Percentiles rank a stretch among this genome's conserved stretches.
phyloP scores from a whole-genome alignment of 2,113 vertebrate genomes.

The Miniopterus natalensis region DNA sequence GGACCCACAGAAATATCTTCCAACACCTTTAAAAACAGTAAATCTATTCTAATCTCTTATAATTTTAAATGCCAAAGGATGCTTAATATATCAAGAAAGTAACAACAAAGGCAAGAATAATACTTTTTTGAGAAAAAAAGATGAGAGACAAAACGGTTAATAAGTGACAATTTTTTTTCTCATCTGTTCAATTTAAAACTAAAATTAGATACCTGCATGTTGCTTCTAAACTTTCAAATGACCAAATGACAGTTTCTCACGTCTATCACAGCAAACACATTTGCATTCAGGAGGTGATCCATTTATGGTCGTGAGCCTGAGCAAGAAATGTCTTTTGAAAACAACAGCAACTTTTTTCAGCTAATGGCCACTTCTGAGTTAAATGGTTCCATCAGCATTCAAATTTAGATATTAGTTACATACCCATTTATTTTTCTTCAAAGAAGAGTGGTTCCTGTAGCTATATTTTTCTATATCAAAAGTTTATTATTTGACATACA shows the following conservation, averaged over 20 bases:
- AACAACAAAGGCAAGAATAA: conserved; percentile 72
- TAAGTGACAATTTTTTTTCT: conserved; percentile 3
- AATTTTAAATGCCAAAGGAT: conserved; percentile 67
- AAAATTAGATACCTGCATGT: conserved; percentile 58
- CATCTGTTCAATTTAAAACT: conserved; percentile 55
- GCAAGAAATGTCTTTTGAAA: conserved; percentile 65
- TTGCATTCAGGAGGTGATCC: conserved; percentile 40
- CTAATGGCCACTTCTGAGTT: conserved; percentile 44
- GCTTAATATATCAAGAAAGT: conserved; percentile 64
- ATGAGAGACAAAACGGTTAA: conserved; percentile 37
- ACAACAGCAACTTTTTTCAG: conserved; percentile 63
- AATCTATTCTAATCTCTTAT: conserved; percentile 68
- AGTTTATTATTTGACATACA: conserved; percentile 74
- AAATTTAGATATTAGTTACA: conserved; percentile 53
- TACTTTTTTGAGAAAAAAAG: conserved; percentile 46
- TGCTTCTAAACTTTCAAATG: conserved; percentile 72
- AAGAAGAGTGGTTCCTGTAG: conserved; percentile 37
- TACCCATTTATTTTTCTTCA: conserved; percentile 13
- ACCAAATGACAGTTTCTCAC: conserved; percentile 59
- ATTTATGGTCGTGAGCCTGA: conserved; percentile 25
- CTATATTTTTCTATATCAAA: conserved; percentile 54
- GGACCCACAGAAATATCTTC: conserved; percentile 62
- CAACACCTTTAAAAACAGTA: conserved; percentile 71
- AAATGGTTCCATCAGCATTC: conserved; percentile 14
- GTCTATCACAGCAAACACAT: conserved; percentile 39